phyloP scores from a whole-genome alignment of 2,888 invertebrate genomes.

The Chaitophorus viminalis region DNA sequence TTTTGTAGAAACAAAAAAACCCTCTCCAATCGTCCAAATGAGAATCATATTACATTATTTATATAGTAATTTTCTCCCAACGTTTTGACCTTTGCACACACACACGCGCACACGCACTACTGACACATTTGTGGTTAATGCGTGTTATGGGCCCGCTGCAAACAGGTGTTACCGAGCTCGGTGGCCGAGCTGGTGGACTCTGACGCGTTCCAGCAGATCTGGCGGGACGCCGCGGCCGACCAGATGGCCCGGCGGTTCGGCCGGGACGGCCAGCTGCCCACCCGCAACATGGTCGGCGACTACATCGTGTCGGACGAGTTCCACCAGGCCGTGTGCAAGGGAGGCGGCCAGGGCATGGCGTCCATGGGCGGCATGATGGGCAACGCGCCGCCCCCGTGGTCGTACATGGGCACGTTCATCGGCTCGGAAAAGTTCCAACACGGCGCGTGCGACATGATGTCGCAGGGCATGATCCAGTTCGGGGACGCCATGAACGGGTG shows the following conservation, averaged over 20 bases:
- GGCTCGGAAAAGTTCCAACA: constrained; percentile 48
- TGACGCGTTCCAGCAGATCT: constrained; percentile 41
- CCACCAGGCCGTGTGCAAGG: constrained; percentile 45
- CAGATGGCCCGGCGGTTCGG: constrained; percentile 24
- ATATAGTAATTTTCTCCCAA: no score
- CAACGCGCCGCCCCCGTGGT: constrained; percentile 32
- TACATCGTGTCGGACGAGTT: constrained; percentile 41
- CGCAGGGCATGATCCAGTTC: constrained; percentile 38
- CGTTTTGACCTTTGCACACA: no score
- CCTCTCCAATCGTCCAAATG: no score
- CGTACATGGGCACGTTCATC: constrained; percentile 51
- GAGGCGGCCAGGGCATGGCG: constrained; percentile 12
- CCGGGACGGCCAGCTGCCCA: background rate
- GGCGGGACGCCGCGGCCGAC: constrained; percentile 34
- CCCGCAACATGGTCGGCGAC: constrained; percentile 56
- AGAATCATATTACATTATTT: no score
- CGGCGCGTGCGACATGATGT: constrained; percentile 48
- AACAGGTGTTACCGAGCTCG: constrained; percentile 50
- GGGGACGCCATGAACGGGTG: constrained; percentile 27
- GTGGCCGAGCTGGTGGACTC: constrained; percentile 34
- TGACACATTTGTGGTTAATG: no score
- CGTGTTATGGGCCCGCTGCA: no score
- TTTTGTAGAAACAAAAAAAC: no score
- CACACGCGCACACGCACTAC: no score
- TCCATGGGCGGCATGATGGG: constrained; percentile 51